Conservation (phyloP, 2,113 vertebrate species). For the Herpetotheres cachinnans region DNA sequence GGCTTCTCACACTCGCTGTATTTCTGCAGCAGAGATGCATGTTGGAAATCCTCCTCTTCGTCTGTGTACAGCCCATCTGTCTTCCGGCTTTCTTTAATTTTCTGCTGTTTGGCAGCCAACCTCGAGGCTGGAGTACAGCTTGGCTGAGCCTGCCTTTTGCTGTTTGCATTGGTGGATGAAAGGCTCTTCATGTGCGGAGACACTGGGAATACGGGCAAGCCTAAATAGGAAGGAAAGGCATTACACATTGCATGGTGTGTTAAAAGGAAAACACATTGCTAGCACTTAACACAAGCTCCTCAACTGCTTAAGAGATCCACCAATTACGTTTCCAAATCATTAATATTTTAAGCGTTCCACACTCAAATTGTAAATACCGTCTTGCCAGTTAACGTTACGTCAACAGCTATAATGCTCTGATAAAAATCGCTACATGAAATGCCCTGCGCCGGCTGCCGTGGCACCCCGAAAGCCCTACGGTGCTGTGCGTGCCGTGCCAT, state of each 20-base stretch:
- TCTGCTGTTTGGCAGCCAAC: constrained; percentile 86
- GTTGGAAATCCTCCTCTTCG: constrained; percentile 80
- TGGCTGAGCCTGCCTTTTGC: constrained; percentile 82
- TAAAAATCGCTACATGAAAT: background rate
- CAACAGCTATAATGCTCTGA: background rate
- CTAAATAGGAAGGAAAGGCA: constrained; percentile 74
- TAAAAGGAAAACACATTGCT: constrained; percentile 67
- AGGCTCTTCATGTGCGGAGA: constrained; percentile 79
- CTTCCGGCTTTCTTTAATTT: constrained; percentile 87
- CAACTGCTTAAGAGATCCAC: constrained; percentile 70
- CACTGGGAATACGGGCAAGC: constrained; percentile 71
- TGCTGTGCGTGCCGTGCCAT: too few relatives aligned
- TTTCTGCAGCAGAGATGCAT: constrained; percentile 83
- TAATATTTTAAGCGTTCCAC: constrained; percentile 75
- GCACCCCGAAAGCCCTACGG: background rate
- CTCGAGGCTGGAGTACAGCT: constrained; percentile 80
- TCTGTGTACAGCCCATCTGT: constrained; percentile 79
- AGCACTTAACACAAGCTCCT: constrained; percentile 70
- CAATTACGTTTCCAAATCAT: constrained; percentile 73
- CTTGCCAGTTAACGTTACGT: background rate
- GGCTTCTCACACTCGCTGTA: constrained; percentile 93
- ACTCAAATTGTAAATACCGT: constrained; percentile 63
- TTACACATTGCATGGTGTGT: constrained; percentile 71
- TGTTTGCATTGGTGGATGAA: constrained; percentile 78
- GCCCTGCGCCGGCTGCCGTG: background rate